phyloP scores from a whole-genome alignment of 2,888 invertebrate species.

The Lasioglossum pauxillum region DNA sequence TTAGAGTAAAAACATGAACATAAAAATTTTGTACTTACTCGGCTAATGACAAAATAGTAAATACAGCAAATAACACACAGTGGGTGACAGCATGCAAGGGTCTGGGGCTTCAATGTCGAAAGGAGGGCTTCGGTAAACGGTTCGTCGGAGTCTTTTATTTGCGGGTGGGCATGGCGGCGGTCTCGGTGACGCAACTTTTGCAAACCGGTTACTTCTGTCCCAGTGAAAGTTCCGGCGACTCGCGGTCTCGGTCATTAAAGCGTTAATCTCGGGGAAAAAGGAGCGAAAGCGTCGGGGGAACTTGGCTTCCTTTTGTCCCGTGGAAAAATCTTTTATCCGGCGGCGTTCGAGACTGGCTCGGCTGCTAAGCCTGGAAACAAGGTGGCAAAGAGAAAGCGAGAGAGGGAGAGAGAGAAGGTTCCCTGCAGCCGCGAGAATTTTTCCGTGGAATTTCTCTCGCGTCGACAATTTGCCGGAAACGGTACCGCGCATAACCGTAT shows the following conservation, averaged over 20 bases:
- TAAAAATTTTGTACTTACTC: background rate
- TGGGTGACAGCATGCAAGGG: background rate
- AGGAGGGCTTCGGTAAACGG: background rate
- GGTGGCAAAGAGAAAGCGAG: background rate
- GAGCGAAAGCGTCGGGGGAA: background rate
- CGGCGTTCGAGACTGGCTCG: background rate
- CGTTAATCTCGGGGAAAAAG: background rate
- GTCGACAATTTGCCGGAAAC: constrained; percentile 44
- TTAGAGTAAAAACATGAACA: too few relatives aligned
- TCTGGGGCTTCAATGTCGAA: constrained; percentile 6
- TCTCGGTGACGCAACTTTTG: background rate
- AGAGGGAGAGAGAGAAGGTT: background rate
- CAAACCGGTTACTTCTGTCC: constrained; percentile 9
- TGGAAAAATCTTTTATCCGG: background rate
- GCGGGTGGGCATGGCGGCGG: background rate
- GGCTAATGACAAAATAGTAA: background rate
- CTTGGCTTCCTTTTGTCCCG: constrained; percentile 18
- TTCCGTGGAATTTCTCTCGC: constrained; percentile 47
- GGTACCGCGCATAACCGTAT: constrained; percentile 44
- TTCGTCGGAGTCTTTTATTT: background rate
- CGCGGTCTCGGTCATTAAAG: constrained; percentile 18
- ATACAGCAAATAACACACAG: background rate
- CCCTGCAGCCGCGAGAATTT: constrained; percentile 25
- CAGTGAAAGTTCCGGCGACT: constrained; percentile 1
- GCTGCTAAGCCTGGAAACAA: constrained; percentile 5